Base-by-base conservation (phyloP, 2,888 invertebrate species). In the Acanthosepion esculentum region DNA sequence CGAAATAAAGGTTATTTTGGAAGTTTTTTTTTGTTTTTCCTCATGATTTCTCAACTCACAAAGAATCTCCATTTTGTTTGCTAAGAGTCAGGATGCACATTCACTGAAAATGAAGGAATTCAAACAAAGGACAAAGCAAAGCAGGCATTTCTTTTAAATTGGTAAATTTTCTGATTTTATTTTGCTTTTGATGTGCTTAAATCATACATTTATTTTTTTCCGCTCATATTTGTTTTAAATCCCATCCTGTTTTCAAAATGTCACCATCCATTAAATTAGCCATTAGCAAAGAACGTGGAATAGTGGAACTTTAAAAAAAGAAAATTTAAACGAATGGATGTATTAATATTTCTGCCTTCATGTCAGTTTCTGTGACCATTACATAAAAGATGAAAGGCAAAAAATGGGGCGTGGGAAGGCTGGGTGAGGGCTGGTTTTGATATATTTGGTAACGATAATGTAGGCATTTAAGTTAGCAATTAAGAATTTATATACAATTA, bases 261-360 rank as follows among this genome's bases (percentile, higher is more conserved):
- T n/a, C 78, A 78, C 78, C 78, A 78, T 78, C 78, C 78, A 78
- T 29, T 78, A 78, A 78, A 78, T 78, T 78, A 78, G 26, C 64
- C 26, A 53, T 53, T 53, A 53, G 55, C 55, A 78, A 78, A 29
- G n/a, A 12, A 29, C 10, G 78, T 10, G 7, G n/a, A 78, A 78
- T 78, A 7, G n/a, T 78, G 29, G 12, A 78, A 78, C 55, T 55
- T 78, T 3, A 78, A 78, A n/a, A 41, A 41, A 41, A 41, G 41
- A 78, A 78, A 78, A 18, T 55, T 55, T 55, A 55, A 55, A 78
- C 29, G n/a, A 78, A 29, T 78, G n/a, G 10, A 29, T 29, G 29
- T 29, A 26, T 78, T 78, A 78, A 78, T 78, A 78, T 78, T 78
- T 78, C 29, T 78, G 78, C 29, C 29, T 78, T 78, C 78, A 26